These are phyloP conservation scores for Cheirogaleus medius DNA, from an alignment of 2,113 vertebrate genomes.

Conservation along the genomic window DNA sequence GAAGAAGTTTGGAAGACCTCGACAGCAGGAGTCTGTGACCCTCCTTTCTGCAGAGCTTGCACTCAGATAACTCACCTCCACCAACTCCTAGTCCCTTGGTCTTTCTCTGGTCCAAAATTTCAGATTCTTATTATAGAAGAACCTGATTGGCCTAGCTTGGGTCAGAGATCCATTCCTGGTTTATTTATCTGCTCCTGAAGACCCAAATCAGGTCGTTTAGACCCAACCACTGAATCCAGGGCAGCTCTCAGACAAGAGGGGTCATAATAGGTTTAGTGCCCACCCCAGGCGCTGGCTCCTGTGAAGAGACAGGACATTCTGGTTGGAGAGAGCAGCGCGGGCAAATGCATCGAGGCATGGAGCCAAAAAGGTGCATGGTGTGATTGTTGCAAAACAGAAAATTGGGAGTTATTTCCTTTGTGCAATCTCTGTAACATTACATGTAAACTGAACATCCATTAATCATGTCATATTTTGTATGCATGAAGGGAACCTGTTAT, in stretches of 20 bases:
- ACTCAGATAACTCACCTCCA: neutral
- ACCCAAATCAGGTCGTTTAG: neutral
- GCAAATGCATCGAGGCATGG: accelerated
- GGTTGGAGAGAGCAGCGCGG: neutral
- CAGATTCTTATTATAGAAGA: neutral
- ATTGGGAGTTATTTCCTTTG: neutral
- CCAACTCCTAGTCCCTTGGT: neutral
- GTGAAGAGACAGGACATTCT: neutral
- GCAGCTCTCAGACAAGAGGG: neutral
- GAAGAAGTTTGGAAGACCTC: neutral
- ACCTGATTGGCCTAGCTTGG: neutral
- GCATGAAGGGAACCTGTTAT: neutral
- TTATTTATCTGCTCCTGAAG: neutral
- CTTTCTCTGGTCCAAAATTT: neutral
- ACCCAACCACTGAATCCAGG: neutral
- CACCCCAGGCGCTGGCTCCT: neutral
- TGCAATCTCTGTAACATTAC: neutral
- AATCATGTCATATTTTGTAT: neutral
- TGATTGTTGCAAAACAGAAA: neutral
- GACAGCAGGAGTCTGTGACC: neutral
- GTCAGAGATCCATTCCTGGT: neutral
- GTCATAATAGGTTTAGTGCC: neutral
- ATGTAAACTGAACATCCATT: neutral
- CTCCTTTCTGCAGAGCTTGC: neutral
- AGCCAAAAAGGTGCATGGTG: neutral